Percentiles rank a stretch among this genome's conserved stretches.
These are phyloP conservation scores for Fragum fragum DNA, from an alignment of 2,888 invertebrate genomes.

Conservation along the genomic window DNA sequence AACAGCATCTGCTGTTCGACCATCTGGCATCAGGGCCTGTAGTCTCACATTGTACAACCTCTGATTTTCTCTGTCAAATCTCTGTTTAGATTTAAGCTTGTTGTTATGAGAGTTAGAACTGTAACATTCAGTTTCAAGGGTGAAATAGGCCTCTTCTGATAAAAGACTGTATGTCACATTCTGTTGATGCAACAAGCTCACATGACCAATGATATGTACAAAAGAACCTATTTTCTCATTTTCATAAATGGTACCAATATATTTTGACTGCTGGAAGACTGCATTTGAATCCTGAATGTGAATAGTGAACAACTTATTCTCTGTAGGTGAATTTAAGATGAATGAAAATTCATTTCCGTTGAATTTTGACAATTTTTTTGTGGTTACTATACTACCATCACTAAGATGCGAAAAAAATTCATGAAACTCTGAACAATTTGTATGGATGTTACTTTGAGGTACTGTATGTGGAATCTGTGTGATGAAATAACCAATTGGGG, in stretches of 20 bases:
- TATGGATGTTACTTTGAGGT: conserved; percentile 42
- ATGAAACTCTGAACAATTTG: conserved; percentile 31
- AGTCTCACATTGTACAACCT: conserved; percentile 92
- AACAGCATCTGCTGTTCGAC: conserved; percentile 44
- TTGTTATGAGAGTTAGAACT: conserved; percentile 50
- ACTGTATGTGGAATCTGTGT: conserved; percentile 49
- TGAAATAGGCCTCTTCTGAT: conserved; percentile 36
- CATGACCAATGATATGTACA: conserved; percentile 63
- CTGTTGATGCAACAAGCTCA: conserved; percentile 37
- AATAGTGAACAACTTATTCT: conserved; percentile 55
- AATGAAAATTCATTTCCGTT: conserved; percentile 60
- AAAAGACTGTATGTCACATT: conserved; percentile 56
- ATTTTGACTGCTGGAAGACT: conserved; percentile 65
- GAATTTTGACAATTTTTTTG: conserved; percentile 57
- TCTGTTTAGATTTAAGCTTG: conserved; percentile 86
- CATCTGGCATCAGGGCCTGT: conserved; percentile 59
- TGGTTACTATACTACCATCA: conserved; percentile 73
- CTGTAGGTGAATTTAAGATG: conserved; percentile 52
- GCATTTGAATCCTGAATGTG: conserved; percentile 48
- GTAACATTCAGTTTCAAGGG: conserved; percentile 45
- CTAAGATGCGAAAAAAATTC: conserved; percentile 48
- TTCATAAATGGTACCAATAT: conserved; percentile 67
- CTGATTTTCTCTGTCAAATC: conserved; percentile 93
- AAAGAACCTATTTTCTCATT: conserved; percentile 61
- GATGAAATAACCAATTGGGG: conserved; percentile 55